Base-by-base conservation (phyloP, 2,113 vertebrate species). In the Crotophaga sulcirostris region DNA sequence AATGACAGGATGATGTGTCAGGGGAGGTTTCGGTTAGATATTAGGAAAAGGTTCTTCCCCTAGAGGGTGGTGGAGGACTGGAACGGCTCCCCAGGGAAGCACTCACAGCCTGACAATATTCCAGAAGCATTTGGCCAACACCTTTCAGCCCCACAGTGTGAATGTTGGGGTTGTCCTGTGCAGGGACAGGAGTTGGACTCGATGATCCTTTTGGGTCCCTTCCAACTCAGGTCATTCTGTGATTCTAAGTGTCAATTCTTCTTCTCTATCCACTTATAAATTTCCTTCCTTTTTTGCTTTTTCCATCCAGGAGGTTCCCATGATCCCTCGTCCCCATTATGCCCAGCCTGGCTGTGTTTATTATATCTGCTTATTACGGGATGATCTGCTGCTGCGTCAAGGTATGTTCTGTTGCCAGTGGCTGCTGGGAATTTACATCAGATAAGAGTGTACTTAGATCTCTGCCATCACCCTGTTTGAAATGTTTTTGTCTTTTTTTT, bases 281-380 rank as follows among this genome's bases (percentile, higher is more conserved):
- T 68, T 80, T 74, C 34, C 60, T 63, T 40, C 20, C 5, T 63
- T 75, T 79, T 44, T 63, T 75, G 77, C 40, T 40, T 49, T 28
- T 86, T 14, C 64, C 56, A 33, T 64, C 5, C 96, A 99, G 99
- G 99, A 99, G 90, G 99, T 99, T n/a, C 99, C 99, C 63, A 99
- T 99, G 99, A 98, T 99, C 78, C 99, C 99, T 47, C 98, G 99
- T 38, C 99, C 99, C 54, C 99, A 99, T 87, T 99, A 99, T 13
- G 98, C 99, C 67, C 99, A 99, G 93, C 98, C 99, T 6, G 99
- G 99, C 91, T 99, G 99, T 28, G 98, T 99, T 87, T 99, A 99
- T 97, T 99, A 99, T 90, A 99, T 99, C 93, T 99, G 99, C 91
- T 98, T 99, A 40, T 94, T 99, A 51, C 98, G 99, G 94, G 99